Conservation (phyloP, 2,888 invertebrate species). For the Harpagoxenus sublaevis region DNA sequence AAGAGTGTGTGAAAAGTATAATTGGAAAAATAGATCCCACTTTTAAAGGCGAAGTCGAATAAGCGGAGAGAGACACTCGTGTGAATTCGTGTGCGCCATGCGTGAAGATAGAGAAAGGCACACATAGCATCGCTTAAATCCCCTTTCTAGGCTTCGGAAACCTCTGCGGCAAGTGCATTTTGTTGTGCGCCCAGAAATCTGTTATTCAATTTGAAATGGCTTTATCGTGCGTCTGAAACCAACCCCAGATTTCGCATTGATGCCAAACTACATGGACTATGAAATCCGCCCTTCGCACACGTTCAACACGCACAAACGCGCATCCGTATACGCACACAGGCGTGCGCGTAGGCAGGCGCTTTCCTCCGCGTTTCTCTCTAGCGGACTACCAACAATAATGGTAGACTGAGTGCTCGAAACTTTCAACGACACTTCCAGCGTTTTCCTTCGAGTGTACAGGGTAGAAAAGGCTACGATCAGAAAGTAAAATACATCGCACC, state of each 20-base stretch:
- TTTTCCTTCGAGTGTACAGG: conserved; percentile 44
- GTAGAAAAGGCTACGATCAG: conserved; percentile 52
- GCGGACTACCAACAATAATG: conserved; percentile 59
- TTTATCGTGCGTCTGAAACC: conserved; percentile 76
- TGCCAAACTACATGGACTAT: conserved; percentile 78
- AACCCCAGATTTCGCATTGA: conserved; percentile 76
- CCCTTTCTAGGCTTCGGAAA: conserved; percentile 72
- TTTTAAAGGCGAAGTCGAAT: conserved; percentile 1
- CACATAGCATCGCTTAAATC: conserved; percentile 70
- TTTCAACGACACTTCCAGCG: conserved; percentile 69
- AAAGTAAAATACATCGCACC: conserved; percentile 51
- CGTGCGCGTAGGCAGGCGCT: conserved; percentile 4
- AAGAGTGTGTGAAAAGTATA: background rate
- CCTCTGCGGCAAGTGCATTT: conserved; percentile 77
- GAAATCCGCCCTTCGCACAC: conserved; percentile 70
- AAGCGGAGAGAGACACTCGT: background rate
- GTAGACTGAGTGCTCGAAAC: conserved; percentile 69
- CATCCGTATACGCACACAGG: conserved; percentile 13
- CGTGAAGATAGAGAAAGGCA: conserved; percentile 61
- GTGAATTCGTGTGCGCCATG: conserved; percentile 43
- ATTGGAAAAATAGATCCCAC: background rate
- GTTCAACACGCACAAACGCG: conserved; percentile 53
- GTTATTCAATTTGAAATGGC: conserved; percentile 78
- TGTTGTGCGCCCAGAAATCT: conserved; percentile 78
- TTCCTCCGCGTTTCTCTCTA: conserved; percentile 48